Percentiles rank a stretch among this genome's conserved stretches.
These are phyloP conservation scores for Philonicus albiceps DNA, from an alignment of 2,888 invertebrate genomes.

Conservation along the genomic window DNA sequence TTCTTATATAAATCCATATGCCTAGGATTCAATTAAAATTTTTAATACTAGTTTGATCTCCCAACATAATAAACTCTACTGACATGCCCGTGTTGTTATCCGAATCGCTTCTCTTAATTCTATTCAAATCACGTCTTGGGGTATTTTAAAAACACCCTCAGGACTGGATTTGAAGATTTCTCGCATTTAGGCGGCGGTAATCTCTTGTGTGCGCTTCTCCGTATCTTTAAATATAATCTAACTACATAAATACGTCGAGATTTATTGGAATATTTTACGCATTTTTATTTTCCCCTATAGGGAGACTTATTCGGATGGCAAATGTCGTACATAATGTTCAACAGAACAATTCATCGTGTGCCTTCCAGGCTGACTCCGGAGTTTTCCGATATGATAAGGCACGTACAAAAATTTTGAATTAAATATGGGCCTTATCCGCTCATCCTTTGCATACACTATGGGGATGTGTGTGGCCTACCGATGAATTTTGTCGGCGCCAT, in stretches of 20 bases:
- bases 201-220: not conserved
- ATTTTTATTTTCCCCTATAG: constrained; percentile 26
- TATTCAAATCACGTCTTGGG: constrained; percentile 12
- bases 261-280: constrained; percentile 36
- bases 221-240: constrained; percentile 21
- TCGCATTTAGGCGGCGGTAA: not conserved
- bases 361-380: not conserved
- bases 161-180: not conserved
- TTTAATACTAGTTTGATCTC: not conserved
- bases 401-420: not conserved
- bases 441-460: not conserved
- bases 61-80: not conserved
- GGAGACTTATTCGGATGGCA: not conserved
- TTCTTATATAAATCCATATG: not conserved
- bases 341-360: not conserved
- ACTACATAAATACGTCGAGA: constrained; percentile 25
- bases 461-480: not conserved
- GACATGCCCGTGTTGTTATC: not conserved
- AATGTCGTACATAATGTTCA: not conserved
- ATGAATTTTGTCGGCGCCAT: not conserved
- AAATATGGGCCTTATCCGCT: not conserved
- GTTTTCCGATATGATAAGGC: not conserved
- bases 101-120: not conserved
- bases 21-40: not conserved
- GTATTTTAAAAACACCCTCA: not conserved